Percentiles rank a stretch among this genome's conserved stretches.
Conservation (phyloP, 1,140 invertebrate species). For the Venturia canescens region DNA sequence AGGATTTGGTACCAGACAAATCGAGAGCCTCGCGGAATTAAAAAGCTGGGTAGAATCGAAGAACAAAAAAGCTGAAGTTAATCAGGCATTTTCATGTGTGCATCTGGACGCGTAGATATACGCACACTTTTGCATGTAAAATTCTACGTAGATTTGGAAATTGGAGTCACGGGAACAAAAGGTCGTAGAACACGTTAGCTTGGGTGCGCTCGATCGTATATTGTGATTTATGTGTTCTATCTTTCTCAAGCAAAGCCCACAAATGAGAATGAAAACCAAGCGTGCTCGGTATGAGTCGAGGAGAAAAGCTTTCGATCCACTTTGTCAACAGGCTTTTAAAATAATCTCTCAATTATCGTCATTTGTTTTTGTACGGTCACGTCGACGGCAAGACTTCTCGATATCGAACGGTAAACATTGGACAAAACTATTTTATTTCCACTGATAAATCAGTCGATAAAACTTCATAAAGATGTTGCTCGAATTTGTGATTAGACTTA, state of each 20-base stretch:
- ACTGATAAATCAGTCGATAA: neutral
- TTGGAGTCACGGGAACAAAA: neutral
- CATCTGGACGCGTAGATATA: neutral
- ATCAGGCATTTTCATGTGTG: neutral
- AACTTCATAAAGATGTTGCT: neutral
- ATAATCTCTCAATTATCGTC: slow-evolving; percentile 40
- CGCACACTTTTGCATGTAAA: neutral
- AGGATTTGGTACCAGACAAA: slow-evolving; percentile 35
- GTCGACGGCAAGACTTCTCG: neutral
- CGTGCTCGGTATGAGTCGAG: neutral
- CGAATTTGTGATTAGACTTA: neutral
- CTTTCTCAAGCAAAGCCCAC: neutral
- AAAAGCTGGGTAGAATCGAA: slow-evolving; percentile 19
- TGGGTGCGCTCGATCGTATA: neutral
- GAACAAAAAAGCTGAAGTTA: slow-evolving; percentile 6
- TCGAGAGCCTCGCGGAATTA: slow-evolving; percentile 31
- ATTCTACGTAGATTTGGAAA: neutral
- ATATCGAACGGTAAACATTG: neutral
- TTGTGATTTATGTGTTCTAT: neutral
- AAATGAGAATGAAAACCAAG: neutral
- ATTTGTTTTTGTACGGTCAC: slow-evolving; percentile 13
- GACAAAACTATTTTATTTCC: neutral
- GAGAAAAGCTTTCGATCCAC: slow-evolving; percentile 15
- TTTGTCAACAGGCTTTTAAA: slow-evolving; percentile 29
- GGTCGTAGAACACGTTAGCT: neutral